Evolutionary conservation across 1,140 invertebrate species (phyloP).

Genomic region (Ceratina calcarata): DNA sequence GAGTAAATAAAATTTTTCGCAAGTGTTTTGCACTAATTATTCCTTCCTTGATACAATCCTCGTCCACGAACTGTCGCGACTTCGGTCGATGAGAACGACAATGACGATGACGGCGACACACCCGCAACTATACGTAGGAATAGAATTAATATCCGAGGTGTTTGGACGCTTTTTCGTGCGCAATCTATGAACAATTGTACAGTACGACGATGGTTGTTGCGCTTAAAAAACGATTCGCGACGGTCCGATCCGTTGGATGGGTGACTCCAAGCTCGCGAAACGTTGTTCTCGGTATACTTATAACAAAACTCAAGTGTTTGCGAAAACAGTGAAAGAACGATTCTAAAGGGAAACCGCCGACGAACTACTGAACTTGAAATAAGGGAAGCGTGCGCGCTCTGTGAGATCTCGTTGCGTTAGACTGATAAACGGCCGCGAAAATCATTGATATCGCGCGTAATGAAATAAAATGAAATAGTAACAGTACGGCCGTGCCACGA

Average conservation of each 20-base stretch:
- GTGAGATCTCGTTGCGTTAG: constrained; percentile 8
- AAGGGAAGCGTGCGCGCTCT: not conserved
- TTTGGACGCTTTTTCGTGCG: not conserved
- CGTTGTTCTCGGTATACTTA: not conserved
- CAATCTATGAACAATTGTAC: too few relatives aligned
- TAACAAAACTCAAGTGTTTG: not conserved
- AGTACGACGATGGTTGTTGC: too few relatives aligned
- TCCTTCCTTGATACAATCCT: not conserved
- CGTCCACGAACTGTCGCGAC: not conserved
- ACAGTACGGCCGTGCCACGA: not conserved
- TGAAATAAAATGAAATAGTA: too few relatives aligned
- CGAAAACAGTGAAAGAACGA: not conserved
- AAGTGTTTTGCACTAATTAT: not conserved
- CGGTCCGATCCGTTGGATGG: not conserved
- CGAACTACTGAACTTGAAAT: not conserved
- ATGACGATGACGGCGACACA: not conserved
- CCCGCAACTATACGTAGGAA: not conserved
- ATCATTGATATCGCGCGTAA: not conserved
- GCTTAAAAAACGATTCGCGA: not conserved
- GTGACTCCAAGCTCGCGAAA: not conserved
- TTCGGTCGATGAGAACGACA: not conserved
- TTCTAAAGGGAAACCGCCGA: not conserved
- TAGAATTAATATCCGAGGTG: not conserved
- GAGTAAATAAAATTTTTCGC: not conserved
- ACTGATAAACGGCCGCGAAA: not conserved